Percentiles rank a stretch among this genome's conserved stretches.
phyloP scores from a whole-genome alignment of 2,797 vertebrate species.

The Sebastes nivosus region DNA sequence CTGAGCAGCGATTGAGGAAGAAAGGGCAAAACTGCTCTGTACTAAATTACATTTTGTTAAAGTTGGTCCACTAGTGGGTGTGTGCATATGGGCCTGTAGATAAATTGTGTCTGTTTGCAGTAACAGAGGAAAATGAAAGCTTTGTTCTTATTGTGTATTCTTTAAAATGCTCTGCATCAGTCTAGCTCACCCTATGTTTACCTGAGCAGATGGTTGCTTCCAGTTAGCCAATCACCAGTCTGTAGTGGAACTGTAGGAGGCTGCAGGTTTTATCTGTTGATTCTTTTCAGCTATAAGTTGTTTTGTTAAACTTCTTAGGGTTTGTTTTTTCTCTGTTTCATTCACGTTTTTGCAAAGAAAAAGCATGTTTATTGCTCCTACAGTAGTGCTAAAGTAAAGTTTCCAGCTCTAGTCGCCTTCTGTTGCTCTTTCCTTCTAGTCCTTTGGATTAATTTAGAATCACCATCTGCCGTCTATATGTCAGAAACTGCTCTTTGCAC shows the following conservation, averaged over 20 bases:
- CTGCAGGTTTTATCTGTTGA: neutral
- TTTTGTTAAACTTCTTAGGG: neutral
- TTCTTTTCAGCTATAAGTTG: neutral
- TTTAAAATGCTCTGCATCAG: neutral
- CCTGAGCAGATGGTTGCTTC: neutral
- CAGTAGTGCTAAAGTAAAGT: neutral
- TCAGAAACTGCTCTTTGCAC: neutral
- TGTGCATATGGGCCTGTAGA: neutral
- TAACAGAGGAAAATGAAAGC: neutral
- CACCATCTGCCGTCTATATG: neutral
- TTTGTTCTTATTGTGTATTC: neutral
- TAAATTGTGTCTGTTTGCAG: neutral
- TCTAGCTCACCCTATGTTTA: neutral
- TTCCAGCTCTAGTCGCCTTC: no score
- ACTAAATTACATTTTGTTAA: no score
- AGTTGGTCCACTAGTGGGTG: neutral
- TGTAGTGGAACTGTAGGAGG: neutral
- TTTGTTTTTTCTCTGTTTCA: neutral
- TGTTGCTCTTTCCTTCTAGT: no score
- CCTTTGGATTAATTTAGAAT: no score
- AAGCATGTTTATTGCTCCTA: neutral
- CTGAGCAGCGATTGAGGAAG: neutral
- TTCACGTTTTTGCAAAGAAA: neutral
- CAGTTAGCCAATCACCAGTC: neutral
- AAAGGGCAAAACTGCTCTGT: neutral